Conservation (phyloP, 1,140 invertebrate species). For the Meteorus sp. region DNA sequence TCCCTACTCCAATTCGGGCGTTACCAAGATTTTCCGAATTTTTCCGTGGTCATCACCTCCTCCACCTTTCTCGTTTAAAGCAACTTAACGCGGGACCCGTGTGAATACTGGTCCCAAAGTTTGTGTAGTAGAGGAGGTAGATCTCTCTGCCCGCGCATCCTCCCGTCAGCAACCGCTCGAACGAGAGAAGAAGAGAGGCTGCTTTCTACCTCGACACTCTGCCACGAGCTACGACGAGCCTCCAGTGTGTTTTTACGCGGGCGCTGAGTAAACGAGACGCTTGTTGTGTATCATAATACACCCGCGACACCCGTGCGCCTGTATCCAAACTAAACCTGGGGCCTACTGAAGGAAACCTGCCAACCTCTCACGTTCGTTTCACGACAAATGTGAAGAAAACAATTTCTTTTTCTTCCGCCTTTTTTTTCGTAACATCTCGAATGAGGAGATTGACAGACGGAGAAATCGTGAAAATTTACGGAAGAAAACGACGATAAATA, state of each 20-base stretch:
- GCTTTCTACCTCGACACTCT: slow-evolving; percentile 32
- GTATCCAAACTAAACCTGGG: too few species aligned
- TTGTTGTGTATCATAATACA: slow-evolving; percentile 60
- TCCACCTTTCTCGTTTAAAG: too few species aligned
- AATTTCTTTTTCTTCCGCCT: neutral
- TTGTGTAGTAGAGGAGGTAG: neutral
- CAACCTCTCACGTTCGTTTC: too few species aligned
- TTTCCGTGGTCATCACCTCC: slow-evolving; percentile 19
- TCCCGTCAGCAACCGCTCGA: neutral
- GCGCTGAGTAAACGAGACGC: slow-evolving; percentile 56
- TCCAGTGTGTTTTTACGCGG: slow-evolving; percentile 59
- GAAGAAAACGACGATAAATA: too few species aligned
- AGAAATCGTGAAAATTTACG: too few species aligned
- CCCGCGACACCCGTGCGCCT: slow-evolving; percentile 11
- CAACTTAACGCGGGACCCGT: neutral
- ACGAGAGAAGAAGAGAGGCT: slow-evolving; percentile 17
- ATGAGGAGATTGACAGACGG: too few species aligned
- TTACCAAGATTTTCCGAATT: slow-evolving; percentile 26
- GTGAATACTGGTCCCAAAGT: neutral
- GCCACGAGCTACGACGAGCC: slow-evolving; percentile 41
- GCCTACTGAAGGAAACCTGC: too few species aligned
- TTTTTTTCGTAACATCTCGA: too few species aligned
- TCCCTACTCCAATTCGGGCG: slow-evolving; percentile 13
- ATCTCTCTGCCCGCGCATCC: slow-evolving; percentile 8
- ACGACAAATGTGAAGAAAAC: neutral